Base-by-base conservation (phyloP, 2,113 vertebrate genomes). In the Canis aureus region DNA sequence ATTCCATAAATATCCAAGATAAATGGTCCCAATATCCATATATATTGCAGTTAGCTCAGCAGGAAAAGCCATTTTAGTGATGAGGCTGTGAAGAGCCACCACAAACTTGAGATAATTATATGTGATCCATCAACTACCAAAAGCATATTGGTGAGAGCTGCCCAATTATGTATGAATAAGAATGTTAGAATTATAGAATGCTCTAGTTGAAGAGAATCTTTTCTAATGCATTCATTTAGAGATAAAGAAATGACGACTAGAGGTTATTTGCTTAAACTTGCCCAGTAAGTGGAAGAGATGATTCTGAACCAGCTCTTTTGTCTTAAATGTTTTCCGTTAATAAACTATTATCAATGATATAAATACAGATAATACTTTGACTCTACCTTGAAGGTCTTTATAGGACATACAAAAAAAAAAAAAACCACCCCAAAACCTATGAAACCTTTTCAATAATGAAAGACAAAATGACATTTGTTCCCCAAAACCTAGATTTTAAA, bases 51-150 rank as follows among this genome's bases (percentile, higher is more conserved):
- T 78, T 82, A 84, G n/a, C 84, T 91, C 90, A 85, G 87, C 96
- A 93, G 96, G 96, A 96, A 92, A 76, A 96, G 17, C 25, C 62
- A 86, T 94, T 96, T 95, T 66, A 95, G 66, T 79, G 51, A 96
- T 82, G 53, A 92, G 62, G 22, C 7, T 93, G 62, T 88, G 29
- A 95, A 89, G 57, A 89, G 35, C 71, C 49, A 71, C 95, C 38
- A 76, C 69, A 93, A 96, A 95, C 79, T 73, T 94, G 53, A 91
- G 81, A 97, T 97, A 98, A 97, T 97, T 98, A 85, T 60, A 97
- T 49, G 90, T 78, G 60, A 88, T 97, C 95, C 71, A 94, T 97
- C 94, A 98, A 84, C 60, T 13, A 88, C 88, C 38, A 91, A 90
- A 96, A 92, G 25, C 60, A 84, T 89, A 88, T 83, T 96, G 59